A percentile compares a stretch with the other conserved stretches of the same genome.
These are phyloP conservation scores for Triplophysa yarkandensis DNA, from an alignment of 2,797 vertebrate genomes.

Conservation along the genomic window DNA sequence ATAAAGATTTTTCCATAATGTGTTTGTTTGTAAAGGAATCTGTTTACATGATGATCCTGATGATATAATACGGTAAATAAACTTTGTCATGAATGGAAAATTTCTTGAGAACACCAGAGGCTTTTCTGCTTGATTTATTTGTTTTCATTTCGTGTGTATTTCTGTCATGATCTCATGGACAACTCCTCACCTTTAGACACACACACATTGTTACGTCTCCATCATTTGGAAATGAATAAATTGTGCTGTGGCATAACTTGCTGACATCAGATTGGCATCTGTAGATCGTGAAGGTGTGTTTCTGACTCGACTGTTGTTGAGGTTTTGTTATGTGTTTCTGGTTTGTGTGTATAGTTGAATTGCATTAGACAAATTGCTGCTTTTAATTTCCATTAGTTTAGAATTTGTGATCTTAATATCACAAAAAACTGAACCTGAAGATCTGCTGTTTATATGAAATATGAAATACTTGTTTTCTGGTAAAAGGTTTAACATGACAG, in stretches of 20 bases:
- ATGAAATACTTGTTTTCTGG: no score
- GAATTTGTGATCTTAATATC: no score
- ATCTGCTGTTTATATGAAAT: no score
- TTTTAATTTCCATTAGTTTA: no score
- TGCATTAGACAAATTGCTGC: no score
- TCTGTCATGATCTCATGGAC: neutral
- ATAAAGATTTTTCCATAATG: neutral
- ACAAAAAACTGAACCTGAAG: no score
- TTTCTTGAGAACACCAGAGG: neutral
- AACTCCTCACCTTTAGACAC: neutral
- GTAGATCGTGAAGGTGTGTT: no score
- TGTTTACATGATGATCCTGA: conserved; percentile 67
- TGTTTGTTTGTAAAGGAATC: conserved; percentile 70
- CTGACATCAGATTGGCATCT: no score
- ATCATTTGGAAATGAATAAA: conserved; percentile 22
- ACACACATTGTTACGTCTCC: conserved; percentile 23
- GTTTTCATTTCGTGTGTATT: neutral
- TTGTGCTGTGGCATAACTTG: neutral
- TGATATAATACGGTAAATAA: conserved; percentile 69
- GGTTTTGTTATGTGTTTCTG: no score
- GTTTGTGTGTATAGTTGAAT: no score
- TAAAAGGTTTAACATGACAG: no score
- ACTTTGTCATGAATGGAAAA: conserved; percentile 68
- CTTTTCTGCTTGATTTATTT: neutral
- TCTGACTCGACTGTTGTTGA: neutral